These are phyloP conservation scores for Ips nitidus DNA, from an alignment of 1,140 invertebrate species.

Conservation along the genomic window DNA sequence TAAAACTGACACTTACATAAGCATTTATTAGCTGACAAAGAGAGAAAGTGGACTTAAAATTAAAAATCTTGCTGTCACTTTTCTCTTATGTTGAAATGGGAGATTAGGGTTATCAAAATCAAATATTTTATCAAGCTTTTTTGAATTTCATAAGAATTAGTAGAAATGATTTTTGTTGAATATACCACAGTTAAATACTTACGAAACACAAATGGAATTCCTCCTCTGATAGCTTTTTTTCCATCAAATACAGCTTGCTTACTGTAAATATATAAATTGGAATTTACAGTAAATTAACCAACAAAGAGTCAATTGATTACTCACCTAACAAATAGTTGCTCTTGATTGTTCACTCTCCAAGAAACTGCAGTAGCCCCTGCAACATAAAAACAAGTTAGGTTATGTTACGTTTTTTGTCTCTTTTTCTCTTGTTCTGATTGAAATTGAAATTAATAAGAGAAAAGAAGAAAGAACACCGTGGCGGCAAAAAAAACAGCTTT, in stretches of 20 bases:
- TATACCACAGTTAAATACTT: slow-evolving; percentile 58
- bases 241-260: slow-evolving; percentile 94
- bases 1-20: too few species aligned
- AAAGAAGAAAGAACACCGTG: slow-evolving; percentile 13
- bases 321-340: slow-evolving; percentile 92
- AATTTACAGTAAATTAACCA: slow-evolving; percentile 1
- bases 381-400: slow-evolving; percentile 50
- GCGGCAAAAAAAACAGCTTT: slow-evolving; percentile 14
- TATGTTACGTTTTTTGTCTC: slow-evolving; percentile 43
- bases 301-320: slow-evolving; percentile 26
- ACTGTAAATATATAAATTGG: slow-evolving; percentile 50
- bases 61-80: too few species aligned
- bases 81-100: too few species aligned
- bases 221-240: slow-evolving; percentile 91
- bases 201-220: slow-evolving; percentile 96
- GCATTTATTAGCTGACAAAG: too few species aligned
- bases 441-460: background rate
- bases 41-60: too few species aligned
- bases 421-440: slow-evolving; percentile 21
- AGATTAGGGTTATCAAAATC: too few species aligned
- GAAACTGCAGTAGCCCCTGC: slow-evolving; percentile 90
- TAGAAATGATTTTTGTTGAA: too few species aligned
- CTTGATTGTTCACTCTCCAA: slow-evolving; percentile 93
- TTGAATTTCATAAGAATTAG: too few species aligned
- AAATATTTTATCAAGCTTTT: too few species aligned